Percentiles rank a stretch among this genome's conserved stretches.
Conservation (phyloP, 2,797 vertebrate genomes). For the Jordanella pulchra region DNA sequence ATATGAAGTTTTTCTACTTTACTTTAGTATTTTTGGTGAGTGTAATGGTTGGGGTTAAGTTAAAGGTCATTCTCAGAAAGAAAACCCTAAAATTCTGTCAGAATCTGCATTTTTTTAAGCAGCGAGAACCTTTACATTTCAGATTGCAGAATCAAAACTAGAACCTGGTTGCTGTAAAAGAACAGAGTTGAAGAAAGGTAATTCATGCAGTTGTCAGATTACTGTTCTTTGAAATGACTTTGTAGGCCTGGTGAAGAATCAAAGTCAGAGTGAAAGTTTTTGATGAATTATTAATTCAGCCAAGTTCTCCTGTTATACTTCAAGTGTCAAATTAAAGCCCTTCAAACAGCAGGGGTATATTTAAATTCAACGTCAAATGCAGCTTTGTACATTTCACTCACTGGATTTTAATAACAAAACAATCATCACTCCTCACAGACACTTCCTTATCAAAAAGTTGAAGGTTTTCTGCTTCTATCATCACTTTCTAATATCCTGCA, state of each 20-base stretch:
- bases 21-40: background rate
- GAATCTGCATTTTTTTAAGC: background rate
- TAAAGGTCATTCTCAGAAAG: background rate
- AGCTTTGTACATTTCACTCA: background rate
- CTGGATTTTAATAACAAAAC: slow-evolving; percentile 9
- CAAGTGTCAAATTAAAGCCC: slow-evolving; percentile 32
- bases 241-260: slow-evolving; percentile 21
- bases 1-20: background rate
- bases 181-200: background rate
- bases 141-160: background rate
- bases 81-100: background rate
- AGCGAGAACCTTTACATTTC: background rate
- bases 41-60: background rate
- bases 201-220: slow-evolving; percentile 1
- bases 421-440: slow-evolving; percentile 2
- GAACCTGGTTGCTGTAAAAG: background rate
- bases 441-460: background rate
- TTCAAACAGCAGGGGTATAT: slow-evolving; percentile 31
- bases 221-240: slow-evolving; percentile 13
- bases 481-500: background rate
- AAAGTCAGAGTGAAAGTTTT: slow-evolving; percentile 26
- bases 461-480: background rate
- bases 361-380: slow-evolving; percentile 7
- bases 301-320: slow-evolving; percentile 11
- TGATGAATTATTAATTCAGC: slow-evolving; percentile 45